phyloP scores from a whole-genome alignment of 1,140 invertebrate genomes.

The Drosophila lacteicornis region DNA sequence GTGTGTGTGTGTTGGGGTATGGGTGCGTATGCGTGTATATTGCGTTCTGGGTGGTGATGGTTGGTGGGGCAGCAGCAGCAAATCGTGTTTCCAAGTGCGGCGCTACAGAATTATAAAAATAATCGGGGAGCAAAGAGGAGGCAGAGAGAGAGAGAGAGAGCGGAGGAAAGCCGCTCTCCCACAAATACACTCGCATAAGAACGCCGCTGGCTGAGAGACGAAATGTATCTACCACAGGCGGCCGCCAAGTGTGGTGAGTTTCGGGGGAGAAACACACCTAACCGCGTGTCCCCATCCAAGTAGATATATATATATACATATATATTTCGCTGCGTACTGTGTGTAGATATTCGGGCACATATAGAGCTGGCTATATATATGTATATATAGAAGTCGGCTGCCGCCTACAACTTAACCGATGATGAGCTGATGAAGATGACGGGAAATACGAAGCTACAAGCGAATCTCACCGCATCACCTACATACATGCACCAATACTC shows the following conservation, averaged over 20 bases:
- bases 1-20: neutral
- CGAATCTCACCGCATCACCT: constrained; percentile 71
- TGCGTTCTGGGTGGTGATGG: constrained; percentile 35
- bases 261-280: constrained; percentile 47
- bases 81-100: constrained; percentile 55
- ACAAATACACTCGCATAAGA: constrained; percentile 16
- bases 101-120: constrained; percentile 62
- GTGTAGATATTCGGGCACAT: constrained; percentile 42
- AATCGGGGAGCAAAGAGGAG: constrained; percentile 32
- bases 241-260: constrained; percentile 56
- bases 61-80: constrained; percentile 19
- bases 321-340: constrained; percentile 29
- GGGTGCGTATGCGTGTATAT: constrained; percentile 4
- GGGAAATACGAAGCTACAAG: constrained; percentile 67
- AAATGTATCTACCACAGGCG: constrained; percentile 64
- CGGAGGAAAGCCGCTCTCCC: constrained; percentile 11
- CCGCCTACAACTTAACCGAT: constrained; percentile 77
- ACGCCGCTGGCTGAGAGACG: constrained; percentile 21
- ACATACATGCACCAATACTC: constrained; percentile 49
- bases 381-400: constrained; percentile 64
- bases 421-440: constrained; percentile 53
- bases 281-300: constrained; percentile 60
- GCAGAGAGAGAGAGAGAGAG: too few species aligned
- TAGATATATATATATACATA: constrained; percentile 47
- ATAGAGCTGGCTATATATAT: constrained; percentile 43